Evolutionary conservation across 92 coral and sea anemone genomes (phyloP), one percentile per base, ranked within the genome.

Genomic region (Palythoa grandiflora): DNA sequence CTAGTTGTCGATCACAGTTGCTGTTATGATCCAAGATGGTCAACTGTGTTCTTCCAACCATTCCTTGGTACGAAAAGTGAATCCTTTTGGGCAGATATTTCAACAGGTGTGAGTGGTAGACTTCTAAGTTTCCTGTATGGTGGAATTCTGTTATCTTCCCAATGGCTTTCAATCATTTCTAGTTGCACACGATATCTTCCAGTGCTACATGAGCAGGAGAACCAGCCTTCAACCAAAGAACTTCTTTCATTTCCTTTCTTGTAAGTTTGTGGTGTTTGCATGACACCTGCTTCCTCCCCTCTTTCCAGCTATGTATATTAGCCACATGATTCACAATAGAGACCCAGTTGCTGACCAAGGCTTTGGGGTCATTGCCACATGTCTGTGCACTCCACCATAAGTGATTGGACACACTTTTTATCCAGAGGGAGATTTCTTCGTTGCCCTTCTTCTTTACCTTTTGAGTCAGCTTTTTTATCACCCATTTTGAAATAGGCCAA

Each of bases 31-130:
- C 89, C 38, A 85, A 14, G 28, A 87, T 76, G 57, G 89, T 59
- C 68, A 87, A 76, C 77, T 87, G 89, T 21, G 75, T 86, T 54
- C 83, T 48, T 7, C 80, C 83, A 1, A 86, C 89, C 89, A 86
- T 76, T 11, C 83, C 89, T 51, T 86, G 80, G 37, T 86, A 75
- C 12, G 71, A 85, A 72, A 85, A 71, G 80, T 85, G 88, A 73
- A 20, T 55, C 8, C 86, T n/a, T 55, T 81, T 81, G 71, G 73
- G 86, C 10, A 61, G 38, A 50, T 81, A 81, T 81, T 81, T 81
- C 39, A 55, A 20, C 1, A 81, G 68, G 47, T 19, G 70, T 5
- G 76, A 81, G 65, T 61, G 73, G 21, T 81, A 81, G 52, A 55
- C 48, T 81, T 81, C 71, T 16, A 81, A 63, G 1, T 83, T 47